Percentiles rank a stretch among this genome's conserved stretches.
Conservation (phyloP, 1,140 invertebrate species). For the Megalopta genalis region DNA sequence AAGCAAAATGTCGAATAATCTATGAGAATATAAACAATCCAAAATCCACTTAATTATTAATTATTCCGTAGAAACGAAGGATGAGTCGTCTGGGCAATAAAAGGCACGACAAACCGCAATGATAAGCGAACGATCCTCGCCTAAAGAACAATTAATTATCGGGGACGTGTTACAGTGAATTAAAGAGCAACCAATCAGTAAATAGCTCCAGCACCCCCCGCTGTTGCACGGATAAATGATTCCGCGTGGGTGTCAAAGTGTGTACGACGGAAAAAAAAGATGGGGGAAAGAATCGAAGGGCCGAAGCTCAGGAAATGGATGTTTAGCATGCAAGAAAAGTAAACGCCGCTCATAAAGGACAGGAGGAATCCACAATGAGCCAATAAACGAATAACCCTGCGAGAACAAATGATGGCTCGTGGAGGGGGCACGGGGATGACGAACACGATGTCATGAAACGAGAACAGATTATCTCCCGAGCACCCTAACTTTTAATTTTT, state of each 20-base stretch:
- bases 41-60: too few species aligned
- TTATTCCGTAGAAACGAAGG: too few species aligned
- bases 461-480: background rate
- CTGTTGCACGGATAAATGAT: background rate
- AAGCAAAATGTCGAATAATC: too few species aligned
- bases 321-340: conserved; percentile 66
- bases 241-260: conserved; percentile 1
- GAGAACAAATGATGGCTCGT: conserved; percentile 43
- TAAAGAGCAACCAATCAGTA: background rate
- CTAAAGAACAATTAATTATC: background rate
- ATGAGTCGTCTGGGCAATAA: background rate
- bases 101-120: background rate
- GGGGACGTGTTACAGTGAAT: background rate
- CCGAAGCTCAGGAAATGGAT: conserved; percentile 27
- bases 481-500: conserved; percentile 17
- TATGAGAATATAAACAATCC: too few species aligned
- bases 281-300: background rate
- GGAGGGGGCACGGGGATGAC: background rate
- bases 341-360: conserved; percentile 63
- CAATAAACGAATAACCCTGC: conserved; percentile 67
- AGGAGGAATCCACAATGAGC: conserved; percentile 70
- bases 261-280: background rate
- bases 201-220: background rate
- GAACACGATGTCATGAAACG: conserved; percentile 3
- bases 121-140: background rate